Base-by-base conservation (phyloP, 2,888 invertebrate genomes). In the Noctua comes region DNA sequence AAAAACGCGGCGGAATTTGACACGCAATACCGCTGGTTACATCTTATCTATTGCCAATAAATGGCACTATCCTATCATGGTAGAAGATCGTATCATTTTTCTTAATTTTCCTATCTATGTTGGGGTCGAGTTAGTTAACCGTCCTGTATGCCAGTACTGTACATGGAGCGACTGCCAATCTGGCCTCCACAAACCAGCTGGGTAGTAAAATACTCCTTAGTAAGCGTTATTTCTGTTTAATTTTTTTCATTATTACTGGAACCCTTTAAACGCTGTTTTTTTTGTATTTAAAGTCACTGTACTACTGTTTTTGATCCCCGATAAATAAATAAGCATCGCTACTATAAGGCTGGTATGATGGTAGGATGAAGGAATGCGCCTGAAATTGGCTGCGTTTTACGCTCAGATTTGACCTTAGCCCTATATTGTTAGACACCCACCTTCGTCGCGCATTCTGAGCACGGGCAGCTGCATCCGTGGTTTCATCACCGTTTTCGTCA, bases 401-500 rank as follows among this genome's bases (percentile, higher is more conserved):
- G 7, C 21, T 48, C 16, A 51, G 21, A 48, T 59, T 65, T 48
- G n/a, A 13, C 48, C 66, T 21, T 40, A 16, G 21, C 48, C 8
- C n/a, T 27, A 43, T 43, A 43, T n/a, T 66, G n/a, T 43, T 43
- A n/a, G n/a, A 65, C 7, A 66, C 81, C 1, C 75, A 92, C 93
- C 93, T 91, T 73, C 91, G 90, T 11, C 92, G 90, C 1, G 88
- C 87, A 59, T 88, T 86, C 24, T 87, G 86, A 5, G 86, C 86
- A 8, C 91, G 88, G 1, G 77, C 68, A 0, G 80, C 70, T 0
- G 77, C 46, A 13, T 91, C 90, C 0, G 85, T 76, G 2, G 78
- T 71, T 21, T 89, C 88, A 13, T 92, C 92, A 0, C 86, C 90
- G 57, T 88, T 83, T 31, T 93, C 93, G 3, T 93, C 92, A 27